phyloP scores from a whole-genome alignment of 2,113 vertebrate species.

The Scolopax mira region DNA sequence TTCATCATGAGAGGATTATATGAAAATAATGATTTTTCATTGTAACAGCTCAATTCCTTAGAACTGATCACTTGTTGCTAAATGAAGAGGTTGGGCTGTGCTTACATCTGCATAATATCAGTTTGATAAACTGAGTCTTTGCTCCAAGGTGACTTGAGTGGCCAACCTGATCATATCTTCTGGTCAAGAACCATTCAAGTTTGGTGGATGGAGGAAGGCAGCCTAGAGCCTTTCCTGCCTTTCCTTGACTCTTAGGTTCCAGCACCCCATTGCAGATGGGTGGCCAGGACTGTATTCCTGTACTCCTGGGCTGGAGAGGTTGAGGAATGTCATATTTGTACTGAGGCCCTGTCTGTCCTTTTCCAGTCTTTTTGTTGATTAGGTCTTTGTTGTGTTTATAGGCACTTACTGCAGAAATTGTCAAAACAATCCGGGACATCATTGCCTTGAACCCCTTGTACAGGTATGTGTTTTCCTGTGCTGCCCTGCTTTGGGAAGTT shows the following conservation, averaged over 20 bases:
- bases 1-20: background rate
- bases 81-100: background rate
- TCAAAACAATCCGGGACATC: conserved; percentile 98
- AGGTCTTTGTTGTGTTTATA: conserved; percentile 25
- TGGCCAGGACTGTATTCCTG: background rate
- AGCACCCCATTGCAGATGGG: too few species aligned
- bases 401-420: conserved; percentile 97
- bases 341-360: background rate
- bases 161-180: fast-evolving
- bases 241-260: background rate
- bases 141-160: background rate
- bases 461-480: conserved; percentile 72
- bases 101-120: background rate
- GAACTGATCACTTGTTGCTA: background rate
- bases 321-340: background rate
- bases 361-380: background rate
- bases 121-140: background rate
- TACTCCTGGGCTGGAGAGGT: background rate
- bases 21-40: background rate
- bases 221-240: background rate
- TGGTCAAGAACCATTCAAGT: background rate
- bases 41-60: background rate
- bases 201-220: background rate
- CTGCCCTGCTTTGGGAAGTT: background rate
- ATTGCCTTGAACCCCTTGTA: conserved; percentile 96